These are phyloP conservation scores for Cyprinodon variegatus DNA, from an alignment of 2,113 vertebrate species.

Conservation along the genomic window DNA sequence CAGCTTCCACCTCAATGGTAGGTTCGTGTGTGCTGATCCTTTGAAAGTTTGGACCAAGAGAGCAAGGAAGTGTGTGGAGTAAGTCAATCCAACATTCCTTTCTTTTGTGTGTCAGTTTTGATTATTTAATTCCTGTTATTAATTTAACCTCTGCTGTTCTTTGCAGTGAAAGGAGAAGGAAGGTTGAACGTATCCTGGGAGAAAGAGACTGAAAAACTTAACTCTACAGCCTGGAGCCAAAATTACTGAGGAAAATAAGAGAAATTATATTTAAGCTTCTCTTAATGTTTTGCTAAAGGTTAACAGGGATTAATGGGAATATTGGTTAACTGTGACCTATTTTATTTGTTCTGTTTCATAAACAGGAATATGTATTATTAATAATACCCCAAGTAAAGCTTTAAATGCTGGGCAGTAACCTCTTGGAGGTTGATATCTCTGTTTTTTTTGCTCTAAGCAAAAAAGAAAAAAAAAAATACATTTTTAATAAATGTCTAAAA, in stretches of 20 bases:
- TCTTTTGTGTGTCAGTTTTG: neutral
- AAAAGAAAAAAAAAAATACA: too few species aligned
- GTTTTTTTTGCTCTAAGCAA: too few species aligned
- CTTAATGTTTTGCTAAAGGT: neutral
- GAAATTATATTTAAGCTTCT: neutral
- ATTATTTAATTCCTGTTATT: neutral
- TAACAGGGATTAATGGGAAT: neutral
- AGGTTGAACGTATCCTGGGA: fast-evolving
- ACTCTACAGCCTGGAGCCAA: neutral
- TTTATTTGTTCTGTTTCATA: constrained; percentile 64
- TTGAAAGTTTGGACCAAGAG: constrained; percentile 19
- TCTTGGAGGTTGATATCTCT: neutral
- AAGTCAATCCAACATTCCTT: constrained; percentile 32
- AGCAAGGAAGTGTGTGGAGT: constrained; percentile 57
- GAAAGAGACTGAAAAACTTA: fast-evolving
- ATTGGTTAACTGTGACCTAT: neutral
- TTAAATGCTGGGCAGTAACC: neutral
- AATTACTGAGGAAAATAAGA: neutral
- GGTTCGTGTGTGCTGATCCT: constrained; percentile 70
- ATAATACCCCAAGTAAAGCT: constrained; percentile 24
- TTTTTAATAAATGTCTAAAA: neutral
- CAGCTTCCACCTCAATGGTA: constrained; percentile 62
- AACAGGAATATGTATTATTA: constrained; percentile 61
- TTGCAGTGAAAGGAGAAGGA: constrained; percentile 11
- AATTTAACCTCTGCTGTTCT: neutral